Percentiles rank a stretch among this genome's conserved stretches.
These are phyloP conservation scores for Dicrostonyx torquatus DNA, from an alignment of 2,797 vertebrate genomes.

Conservation along the genomic window DNA sequence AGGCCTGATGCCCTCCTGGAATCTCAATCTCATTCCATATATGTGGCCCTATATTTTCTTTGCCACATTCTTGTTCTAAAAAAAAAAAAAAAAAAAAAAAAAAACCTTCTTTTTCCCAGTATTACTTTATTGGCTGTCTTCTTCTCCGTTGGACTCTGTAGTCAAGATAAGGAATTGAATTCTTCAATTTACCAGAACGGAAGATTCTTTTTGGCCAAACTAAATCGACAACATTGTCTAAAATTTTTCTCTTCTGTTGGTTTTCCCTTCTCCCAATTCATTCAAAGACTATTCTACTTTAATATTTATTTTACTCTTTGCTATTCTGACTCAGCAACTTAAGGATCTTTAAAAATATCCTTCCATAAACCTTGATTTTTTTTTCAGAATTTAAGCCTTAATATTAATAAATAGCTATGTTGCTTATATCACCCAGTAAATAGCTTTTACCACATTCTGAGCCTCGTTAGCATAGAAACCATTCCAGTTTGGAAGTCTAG, in stretches of 20 bases:
- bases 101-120: not conserved
- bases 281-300: not conserved
- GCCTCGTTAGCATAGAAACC: not conserved
- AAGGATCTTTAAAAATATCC: not conserved
- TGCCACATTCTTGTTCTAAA: not conserved
- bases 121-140: not conserved
- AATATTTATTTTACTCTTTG: not conserved
- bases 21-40: not conserved
- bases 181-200: not conserved
- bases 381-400: not conserved
- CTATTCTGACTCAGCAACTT: not conserved
- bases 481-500: not conserved
- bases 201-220: conserved; percentile 30
- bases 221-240: not conserved
- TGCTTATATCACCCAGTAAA: not conserved
- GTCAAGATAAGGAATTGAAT: not conserved
- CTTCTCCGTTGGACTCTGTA: not conserved
- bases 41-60: not conserved
- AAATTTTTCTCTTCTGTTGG: not conserved
- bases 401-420: not conserved
- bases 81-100: too few species aligned
- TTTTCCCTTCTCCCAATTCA: not conserved
- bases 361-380: not conserved
- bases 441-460: conserved; percentile 6
- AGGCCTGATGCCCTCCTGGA: too few species aligned